These are phyloP conservation scores for Dasypolia templi DNA, from an alignment of 2,888 invertebrate genomes.

Conservation along the genomic window DNA sequence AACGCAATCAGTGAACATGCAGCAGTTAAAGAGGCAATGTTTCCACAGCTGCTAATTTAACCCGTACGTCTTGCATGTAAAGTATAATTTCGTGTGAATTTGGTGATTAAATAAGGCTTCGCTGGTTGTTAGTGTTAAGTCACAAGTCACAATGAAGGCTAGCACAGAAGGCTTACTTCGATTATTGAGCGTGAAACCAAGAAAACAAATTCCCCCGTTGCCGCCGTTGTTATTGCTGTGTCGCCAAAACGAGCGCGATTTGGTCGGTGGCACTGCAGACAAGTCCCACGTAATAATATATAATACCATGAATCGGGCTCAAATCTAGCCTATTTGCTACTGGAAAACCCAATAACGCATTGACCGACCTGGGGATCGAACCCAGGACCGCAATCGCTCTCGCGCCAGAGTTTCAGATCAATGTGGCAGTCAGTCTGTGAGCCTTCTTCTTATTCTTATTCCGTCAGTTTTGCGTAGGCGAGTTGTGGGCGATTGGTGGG, in stretches of 20 bases:
- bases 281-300: neutral
- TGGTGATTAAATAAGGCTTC: conserved; percentile 42
- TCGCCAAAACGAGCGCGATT: neutral
- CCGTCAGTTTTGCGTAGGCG: conserved; percentile 54
- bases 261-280: neutral
- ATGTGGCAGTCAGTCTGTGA: neutral
- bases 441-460: conserved; percentile 37
- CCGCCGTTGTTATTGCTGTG: neutral
- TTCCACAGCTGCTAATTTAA: conserved; percentile 15
- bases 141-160: conserved; percentile 2
- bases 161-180: conserved; percentile 19
- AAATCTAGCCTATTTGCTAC: neutral
- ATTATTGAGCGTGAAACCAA: neutral
- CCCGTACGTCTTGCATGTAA: neutral
- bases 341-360: neutral
- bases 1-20: conserved; percentile 59
- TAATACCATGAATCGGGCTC: neutral
- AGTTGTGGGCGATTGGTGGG: conserved; percentile 64
- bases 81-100: conserved; percentile 32
- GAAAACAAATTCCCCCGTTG: neutral
- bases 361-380: neutral
- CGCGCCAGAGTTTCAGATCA: neutral
- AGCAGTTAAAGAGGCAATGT: conserved; percentile 34
- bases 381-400: neutral
- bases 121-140: conserved; percentile 31